phyloP scores from a whole-genome alignment of 1,140 invertebrate species.

The Tachypleus tridentatus region DNA sequence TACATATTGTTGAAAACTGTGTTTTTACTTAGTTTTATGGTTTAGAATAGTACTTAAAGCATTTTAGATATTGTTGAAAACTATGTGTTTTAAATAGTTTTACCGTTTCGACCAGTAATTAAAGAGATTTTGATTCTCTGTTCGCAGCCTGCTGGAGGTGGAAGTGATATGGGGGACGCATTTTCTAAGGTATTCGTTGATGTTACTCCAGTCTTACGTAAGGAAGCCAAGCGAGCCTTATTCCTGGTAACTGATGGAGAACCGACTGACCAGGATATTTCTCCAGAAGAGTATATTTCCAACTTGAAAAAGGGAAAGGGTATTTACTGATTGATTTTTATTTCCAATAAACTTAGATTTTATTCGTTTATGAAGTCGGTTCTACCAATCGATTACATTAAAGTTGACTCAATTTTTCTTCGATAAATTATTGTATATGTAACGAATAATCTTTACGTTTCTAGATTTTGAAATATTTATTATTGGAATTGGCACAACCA shows the following conservation, averaged over 20 bases:
- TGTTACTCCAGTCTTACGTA: background rate
- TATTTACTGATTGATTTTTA: background rate
- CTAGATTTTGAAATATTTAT: conserved; percentile 16
- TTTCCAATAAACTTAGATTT: too few relatives aligned
- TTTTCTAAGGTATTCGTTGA: conserved; percentile 3
- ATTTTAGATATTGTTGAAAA: too few relatives aligned
- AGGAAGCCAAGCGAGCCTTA: conserved; percentile 10
- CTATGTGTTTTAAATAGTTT: too few relatives aligned
- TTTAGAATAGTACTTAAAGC: too few relatives aligned
- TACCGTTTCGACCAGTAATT: too few relatives aligned
- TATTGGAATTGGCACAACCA: conserved; percentile 11
- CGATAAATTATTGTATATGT: too few relatives aligned
- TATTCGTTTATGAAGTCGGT: too few relatives aligned
- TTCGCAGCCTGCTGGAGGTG: conserved; percentile 10
- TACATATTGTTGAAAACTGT: too few relatives aligned
- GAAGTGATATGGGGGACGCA: conserved; percentile 10
- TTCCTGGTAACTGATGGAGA: conserved; percentile 14
- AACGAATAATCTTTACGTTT: background rate
- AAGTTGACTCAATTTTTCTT: too few relatives aligned
- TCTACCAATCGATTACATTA: too few relatives aligned
- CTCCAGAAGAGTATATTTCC: conserved; percentile 1
- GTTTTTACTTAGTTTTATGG: too few relatives aligned
- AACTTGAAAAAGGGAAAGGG: conserved; percentile 2
- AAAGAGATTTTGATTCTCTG: background rate
- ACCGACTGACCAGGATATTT: conserved; percentile 8